A percentile compares a stretch with the other conserved stretches of the same genome.
Evolutionary conservation across 2,888 invertebrate genomes (phyloP).

Genomic region (Metacarcinus magister): DNA sequence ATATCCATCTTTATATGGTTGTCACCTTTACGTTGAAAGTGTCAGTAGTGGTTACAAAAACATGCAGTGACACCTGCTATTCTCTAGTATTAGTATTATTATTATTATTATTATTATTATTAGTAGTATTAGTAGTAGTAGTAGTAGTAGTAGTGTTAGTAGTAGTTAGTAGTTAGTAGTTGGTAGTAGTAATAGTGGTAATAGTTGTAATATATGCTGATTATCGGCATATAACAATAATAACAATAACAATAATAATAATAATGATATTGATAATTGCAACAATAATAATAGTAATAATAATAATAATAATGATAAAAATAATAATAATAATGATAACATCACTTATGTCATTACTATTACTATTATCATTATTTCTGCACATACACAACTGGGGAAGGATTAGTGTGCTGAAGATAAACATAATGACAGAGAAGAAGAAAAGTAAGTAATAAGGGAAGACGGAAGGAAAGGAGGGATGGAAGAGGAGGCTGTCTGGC

Average conservation of each 20-base stretch:
- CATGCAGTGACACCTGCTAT: not conserved
- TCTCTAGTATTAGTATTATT: no score
- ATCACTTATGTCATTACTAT: not conserved
- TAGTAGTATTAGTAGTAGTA: not conserved
- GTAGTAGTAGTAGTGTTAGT: not conserved
- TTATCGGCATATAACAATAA: not conserved
- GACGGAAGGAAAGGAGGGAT: not conserved
- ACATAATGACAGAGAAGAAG: not conserved
- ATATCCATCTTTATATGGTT: not conserved
- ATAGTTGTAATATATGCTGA: not conserved
- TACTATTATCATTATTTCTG: not conserved
- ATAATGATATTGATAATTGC: not conserved
- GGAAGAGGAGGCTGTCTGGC: not conserved
- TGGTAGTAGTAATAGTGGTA: not conserved
- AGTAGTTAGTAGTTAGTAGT: not conserved
- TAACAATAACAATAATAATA: not conserved
- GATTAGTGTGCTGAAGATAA: not conserved
- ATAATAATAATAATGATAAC: not conserved
- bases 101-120: not conserved
- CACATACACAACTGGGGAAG: not conserved
- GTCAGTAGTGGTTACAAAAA: not conserved
- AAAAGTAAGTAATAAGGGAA: not conserved
- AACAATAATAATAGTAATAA: not conserved
- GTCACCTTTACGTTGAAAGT: no score
- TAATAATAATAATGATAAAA: not conserved